These are phyloP conservation scores for Mastigias papua DNA, from an alignment of 30 jellyfish, hydroid and myxozoan species.

Conservation along the genomic window DNA sequence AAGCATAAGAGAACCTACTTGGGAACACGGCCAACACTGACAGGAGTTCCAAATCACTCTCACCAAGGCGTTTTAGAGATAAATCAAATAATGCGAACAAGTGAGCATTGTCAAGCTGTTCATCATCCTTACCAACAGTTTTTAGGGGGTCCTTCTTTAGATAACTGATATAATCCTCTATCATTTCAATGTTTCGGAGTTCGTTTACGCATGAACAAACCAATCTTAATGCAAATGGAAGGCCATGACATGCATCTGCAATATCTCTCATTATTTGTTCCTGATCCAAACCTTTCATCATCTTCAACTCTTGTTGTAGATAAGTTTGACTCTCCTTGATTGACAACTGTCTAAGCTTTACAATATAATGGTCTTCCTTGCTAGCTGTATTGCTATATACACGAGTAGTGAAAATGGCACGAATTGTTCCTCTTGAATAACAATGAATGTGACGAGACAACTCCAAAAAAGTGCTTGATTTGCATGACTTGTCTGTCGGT, in stretches of 20 bases:
- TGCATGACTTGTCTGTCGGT: neutral
- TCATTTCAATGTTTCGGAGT: neutral
- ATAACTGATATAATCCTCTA: neutral
- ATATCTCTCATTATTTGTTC: neutral
- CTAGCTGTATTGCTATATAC: neutral
- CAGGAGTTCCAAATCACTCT: constrained; percentile 6
- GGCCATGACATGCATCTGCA: constrained; percentile 8
- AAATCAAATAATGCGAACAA: neutral
- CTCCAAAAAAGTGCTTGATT: neutral
- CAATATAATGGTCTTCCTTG: neutral
- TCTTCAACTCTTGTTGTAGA: neutral
- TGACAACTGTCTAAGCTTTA: neutral
- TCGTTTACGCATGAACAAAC: neutral
- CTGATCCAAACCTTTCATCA: neutral
- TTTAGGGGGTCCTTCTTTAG: neutral
- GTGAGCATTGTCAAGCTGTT: neutral
- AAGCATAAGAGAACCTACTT: constrained; percentile 4
- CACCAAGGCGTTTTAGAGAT: neutral
- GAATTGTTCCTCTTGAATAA: constrained; percentile 1
- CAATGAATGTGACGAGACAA: neutral
- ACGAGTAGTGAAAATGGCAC: constrained; percentile 11
- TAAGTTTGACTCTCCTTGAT: neutral
- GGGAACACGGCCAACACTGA: constrained; percentile 49
- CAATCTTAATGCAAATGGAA: constrained; percentile 12
- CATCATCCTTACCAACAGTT: neutral